Base-by-base conservation (phyloP, 2,113 vertebrate species). In the Phaethornis superciliosus region DNA sequence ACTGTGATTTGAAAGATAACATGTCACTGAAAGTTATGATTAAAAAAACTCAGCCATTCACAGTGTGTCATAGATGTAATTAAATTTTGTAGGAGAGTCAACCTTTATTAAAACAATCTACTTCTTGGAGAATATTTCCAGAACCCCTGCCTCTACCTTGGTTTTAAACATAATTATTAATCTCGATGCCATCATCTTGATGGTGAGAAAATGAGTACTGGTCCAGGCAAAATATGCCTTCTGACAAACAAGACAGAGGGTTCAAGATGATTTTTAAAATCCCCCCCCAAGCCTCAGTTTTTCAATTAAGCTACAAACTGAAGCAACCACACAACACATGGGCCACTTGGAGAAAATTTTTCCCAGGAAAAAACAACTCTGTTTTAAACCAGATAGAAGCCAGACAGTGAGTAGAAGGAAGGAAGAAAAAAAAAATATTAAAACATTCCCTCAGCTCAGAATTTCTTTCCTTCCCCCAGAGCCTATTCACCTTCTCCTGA, bases 11-110 rank as follows among this genome's bases (percentile, higher is more conserved):
- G 84, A 74, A 95, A 54, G 59, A 80, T 77, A 89, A 85, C 2
- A 4, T 83, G 63, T 37, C 67, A 68, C 42, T 59, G 60, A 70
- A 74, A 69, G n/a, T 75, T 67, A n/a, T 51, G 56, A 72, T 92
- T 81, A 40, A 64, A 88, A 46, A 94, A 65, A n/a, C 13, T 65
- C 58, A 35, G 32, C 84, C 44, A 79, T 70, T 83, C 40, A 24
- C 83, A 92, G n/a, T 42, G 27, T 95, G 51, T 78, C 62, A 27
- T 74, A 60, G 32, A 44, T 52, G 27, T 74, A 90, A 95, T 94
- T 80, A 23, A 28, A 46, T 89, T 93, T 93, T 75, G 63, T 35
- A 67, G 60, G n/a, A 91, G 44, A 72, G 7, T 37, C 52, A 91
- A 46, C 37, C 32, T 86, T 78, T 90, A 40, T 81, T 86, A 70